Evolutionary conservation across 2,888 invertebrate species (phyloP), one percentile per base, ranked within the genome.

Genomic region (Epistrophe grossulariae): DNA sequence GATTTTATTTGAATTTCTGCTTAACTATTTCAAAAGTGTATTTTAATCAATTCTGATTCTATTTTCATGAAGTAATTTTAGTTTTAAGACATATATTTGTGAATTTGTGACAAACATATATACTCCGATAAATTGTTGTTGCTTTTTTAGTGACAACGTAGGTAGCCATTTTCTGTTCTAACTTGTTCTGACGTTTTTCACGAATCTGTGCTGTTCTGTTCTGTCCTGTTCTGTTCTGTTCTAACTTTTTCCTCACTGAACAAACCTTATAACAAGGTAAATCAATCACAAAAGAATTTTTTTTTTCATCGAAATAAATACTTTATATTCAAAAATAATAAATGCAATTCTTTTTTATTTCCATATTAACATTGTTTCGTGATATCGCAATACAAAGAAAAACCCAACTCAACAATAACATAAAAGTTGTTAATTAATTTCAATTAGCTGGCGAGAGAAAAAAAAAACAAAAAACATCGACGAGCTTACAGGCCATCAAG

Each of bases 181-280:
- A n/a, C n/a, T n/a, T n/a, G n/a, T n/a, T n/a, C n/a, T n/a, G n/a
- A n/a, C n/a, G n/a, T n/a, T n/a, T n/a, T n/a, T n/a, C n/a, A n/a
- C n/a, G n/a, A n/a, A n/a, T n/a, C n/a, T n/a, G n/a, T n/a, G n/a
- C n/a, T n/a, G n/a, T n/a, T n/a, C n/a, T n/a, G n/a, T n/a, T n/a
- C n/a, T n/a, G n/a, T n/a, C 24, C 17, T 48, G 48, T 68, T 84
- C 17, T 40, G 48, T 72, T 84, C 76, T 84, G n/a, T n/a, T n/a
- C n/a, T n/a, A n/a, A n/a, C n/a, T n/a, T n/a, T n/a, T n/a, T n/a
- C n/a, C n/a, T n/a, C n/a, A n/a, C n/a, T n/a, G n/a, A n/a, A n/a
- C n/a, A n/a, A n/a, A n/a, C n/a, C n/a, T 84, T 84, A 81, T 73
- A 64, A 38, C 45, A 45, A 57, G 24, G 52, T 60, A 76, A 43